These are phyloP conservation scores for Mellilla xanthometata DNA, from an alignment of 2,888 invertebrate species.

Conservation along the genomic window DNA sequence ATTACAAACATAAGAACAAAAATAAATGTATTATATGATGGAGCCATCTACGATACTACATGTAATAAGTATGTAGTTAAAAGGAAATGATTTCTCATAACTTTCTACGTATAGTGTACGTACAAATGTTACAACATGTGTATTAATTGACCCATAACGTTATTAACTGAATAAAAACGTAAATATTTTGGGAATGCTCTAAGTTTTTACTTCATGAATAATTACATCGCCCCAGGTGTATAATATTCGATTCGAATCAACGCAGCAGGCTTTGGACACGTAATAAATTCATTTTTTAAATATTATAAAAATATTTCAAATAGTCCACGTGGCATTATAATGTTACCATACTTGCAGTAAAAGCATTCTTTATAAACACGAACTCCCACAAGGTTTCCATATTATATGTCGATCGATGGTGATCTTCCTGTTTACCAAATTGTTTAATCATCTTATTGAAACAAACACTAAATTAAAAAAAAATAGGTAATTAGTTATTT, in stretches of 20 bases:
- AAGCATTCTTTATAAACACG: too few relatives aligned
- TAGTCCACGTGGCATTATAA: constrained; percentile 36
- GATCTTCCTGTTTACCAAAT: too few relatives aligned
- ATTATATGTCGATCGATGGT: too few relatives aligned
- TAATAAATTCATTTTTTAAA: constrained; percentile 62
- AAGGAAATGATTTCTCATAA: constrained; percentile 20
- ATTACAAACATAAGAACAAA: too few relatives aligned
- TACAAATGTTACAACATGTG: constrained; percentile 34
- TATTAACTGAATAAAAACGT: constrained; percentile 59
- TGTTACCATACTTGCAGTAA: not conserved
- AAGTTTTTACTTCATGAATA: constrained; percentile 48
- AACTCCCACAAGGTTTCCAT: too few relatives aligned
- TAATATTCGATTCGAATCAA: constrained; percentile 52
- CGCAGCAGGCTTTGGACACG: constrained; percentile 49
- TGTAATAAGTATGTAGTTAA: too few relatives aligned
- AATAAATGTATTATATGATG: too few relatives aligned
- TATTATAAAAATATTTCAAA: constrained; percentile 43
- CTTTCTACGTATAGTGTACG: constrained; percentile 41
- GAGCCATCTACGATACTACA: too few relatives aligned
- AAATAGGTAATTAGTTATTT: too few relatives aligned
- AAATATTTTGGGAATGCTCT: constrained; percentile 55
- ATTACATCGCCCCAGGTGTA: constrained; percentile 59
- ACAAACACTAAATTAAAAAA: too few relatives aligned
- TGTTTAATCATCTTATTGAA: too few relatives aligned
- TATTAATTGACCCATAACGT: constrained; percentile 63